Conservation (phyloP, 2,113 vertebrate genomes). For the Dasyprocta punctata region DNA sequence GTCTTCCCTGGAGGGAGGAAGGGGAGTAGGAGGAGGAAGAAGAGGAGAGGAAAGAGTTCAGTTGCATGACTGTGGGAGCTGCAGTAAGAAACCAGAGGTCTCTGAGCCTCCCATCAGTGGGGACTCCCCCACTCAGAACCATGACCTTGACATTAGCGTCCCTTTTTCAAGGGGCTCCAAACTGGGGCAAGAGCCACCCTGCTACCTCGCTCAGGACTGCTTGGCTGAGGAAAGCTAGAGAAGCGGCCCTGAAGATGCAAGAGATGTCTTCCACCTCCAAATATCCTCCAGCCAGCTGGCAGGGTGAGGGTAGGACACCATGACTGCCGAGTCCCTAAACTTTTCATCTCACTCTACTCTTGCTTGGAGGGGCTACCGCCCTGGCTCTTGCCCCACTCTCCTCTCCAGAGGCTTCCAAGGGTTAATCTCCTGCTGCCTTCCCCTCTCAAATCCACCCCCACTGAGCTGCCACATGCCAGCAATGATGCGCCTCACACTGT, state of each 20-base stretch:
- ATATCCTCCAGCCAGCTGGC: neutral
- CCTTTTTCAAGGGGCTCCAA: neutral
- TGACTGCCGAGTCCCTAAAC: neutral
- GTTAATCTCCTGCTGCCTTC: slow-evolving; percentile 51
- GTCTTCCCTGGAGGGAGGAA: slow-evolving; percentile 31
- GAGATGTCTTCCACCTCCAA: neutral
- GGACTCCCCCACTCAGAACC: neutral
- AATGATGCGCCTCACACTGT: slow-evolving; percentile 76
- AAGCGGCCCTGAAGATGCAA: neutral
- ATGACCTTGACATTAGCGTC: neutral
- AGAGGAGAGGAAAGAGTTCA: neutral
- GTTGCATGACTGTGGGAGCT: neutral
- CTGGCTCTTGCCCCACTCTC: neutral
- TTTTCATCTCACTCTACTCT: neutral
- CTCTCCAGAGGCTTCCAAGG: neutral
- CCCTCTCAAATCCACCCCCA: slow-evolving; percentile 5
- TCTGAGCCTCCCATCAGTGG: neutral
- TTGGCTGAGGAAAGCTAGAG: neutral
- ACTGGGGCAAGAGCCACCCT: neutral
- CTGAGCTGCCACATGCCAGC: slow-evolving; percentile 66
- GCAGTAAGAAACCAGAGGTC: neutral
- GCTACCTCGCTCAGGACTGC: neutral
- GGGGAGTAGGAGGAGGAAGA: neutral
- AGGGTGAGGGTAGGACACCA: neutral
- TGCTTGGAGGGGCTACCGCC: neutral